Evolutionary conservation across 2,797 vertebrate genomes (phyloP), one percentile per base, ranked within the genome.

Genomic region (Sternotherus odoratus): DNA sequence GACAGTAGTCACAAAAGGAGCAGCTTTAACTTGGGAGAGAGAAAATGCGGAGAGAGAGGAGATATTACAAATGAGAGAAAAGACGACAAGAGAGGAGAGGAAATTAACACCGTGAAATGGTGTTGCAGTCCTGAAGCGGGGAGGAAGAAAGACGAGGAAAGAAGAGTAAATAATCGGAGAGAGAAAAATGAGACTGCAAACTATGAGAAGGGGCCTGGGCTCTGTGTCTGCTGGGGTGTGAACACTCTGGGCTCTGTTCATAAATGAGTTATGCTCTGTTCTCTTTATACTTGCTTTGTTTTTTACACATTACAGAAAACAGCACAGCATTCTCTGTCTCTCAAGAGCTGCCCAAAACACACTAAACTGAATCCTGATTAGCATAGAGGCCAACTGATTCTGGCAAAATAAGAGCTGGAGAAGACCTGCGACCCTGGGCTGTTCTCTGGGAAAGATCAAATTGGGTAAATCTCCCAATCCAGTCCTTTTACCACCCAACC

Each of bases 211-310:
- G 0, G 92, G 88, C 43, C 85, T 92, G 90, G 92, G 93, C 96
- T 94, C 66, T 0, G 0, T 0, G 0, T 85, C 87, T 63, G 26
- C 72, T 81, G 94, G 90, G 95, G 96, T 87, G 95, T 92, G 89
- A 95, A 88, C 88, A 85, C 91, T 2, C 3, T 92, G 91, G 90
- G 83, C 90, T 92, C 87, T 90, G 91, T 83, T 95, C 91, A 95
- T 94, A 97, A 96, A 94, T 95, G 95, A 98, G 87, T 94, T 95
- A 94, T 10, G 77, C 87, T 95, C 89, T 92, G 82, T 94, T 95
- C 97, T 94, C 95, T 56, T 78, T 75, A 89, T 82, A 96, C 91
- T 93, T 60, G 66, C 86, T 97, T 95, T 90, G 88, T 83, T 90
- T 97, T 97, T 94, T 85, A 94, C 77, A 94, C 49, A 6, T 77